Evolutionary conservation across 2,113 vertebrate species (phyloP), one percentile per base, ranked within the genome.

Genomic region (Bubo scandiacus): DNA sequence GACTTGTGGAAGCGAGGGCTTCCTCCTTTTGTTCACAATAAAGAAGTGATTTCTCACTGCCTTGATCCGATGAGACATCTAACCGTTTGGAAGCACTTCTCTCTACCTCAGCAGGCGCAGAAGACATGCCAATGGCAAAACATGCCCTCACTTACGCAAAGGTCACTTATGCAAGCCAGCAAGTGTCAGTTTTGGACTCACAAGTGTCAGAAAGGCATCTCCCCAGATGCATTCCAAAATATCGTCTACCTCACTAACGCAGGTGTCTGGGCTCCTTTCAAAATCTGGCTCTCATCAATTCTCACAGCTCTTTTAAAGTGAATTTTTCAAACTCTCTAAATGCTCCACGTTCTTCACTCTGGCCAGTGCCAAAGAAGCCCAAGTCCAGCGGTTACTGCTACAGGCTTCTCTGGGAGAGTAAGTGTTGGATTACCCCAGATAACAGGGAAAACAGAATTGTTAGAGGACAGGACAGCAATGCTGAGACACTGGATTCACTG

Each of bases 101-200:
- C 30, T 22, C 4, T 5, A 22, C 34, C 45, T 54, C 55, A 16
- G 67, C 49, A 23, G 1, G 2, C 10, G 20, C 16, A 2, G 61
- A 10, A 40, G 51, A 66, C 4, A 6, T 0, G 0, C 20, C 71
- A 21, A 32, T 1, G 55, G 42, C 66, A 49, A 88, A 72, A 15
- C 5, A 4, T 2, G 49, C 1, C 1, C 38, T 43, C 3, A 7
- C 8, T 9, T 9, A 26, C 1, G 34, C 71, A 13, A 12, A 63
- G 36, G 43, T 32, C 30, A 7, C 49, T 16, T 10, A 2, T 0
- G 2, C 7, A 25, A 40, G 26, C 23, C 38, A 59, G 47, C 40
- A 29, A 40, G 66, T 6, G 18, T 4, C 43, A 18, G 34, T 1
- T 36, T 18, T 29, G 34, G 42, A 40, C 49, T 47, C 22, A 6